phyloP scores from a whole-genome alignment of 1,140 invertebrate species.

The Drosophila paulistorum region DNA sequence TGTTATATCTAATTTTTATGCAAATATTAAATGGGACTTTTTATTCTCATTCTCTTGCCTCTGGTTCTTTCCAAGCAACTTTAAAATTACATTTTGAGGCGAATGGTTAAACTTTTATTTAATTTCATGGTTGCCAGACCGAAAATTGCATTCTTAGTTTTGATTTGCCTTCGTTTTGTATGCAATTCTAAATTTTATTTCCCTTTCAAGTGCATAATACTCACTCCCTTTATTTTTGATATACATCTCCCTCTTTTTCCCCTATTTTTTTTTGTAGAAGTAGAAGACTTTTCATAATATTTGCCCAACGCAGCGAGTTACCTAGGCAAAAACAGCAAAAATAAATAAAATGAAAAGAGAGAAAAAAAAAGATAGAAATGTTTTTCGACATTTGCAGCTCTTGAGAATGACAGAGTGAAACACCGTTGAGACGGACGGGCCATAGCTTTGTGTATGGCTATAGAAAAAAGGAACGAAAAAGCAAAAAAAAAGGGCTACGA shows the following conservation, averaged over 20 bases:
- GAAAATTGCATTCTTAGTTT: slow-evolving; percentile 19
- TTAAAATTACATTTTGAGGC: slow-evolving; percentile 21
- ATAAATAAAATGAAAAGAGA: neutral
- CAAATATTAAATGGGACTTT: slow-evolving; percentile 4
- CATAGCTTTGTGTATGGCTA: slow-evolving; percentile 4
- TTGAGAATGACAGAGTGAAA: slow-evolving; percentile 31
- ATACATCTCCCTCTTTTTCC: neutral
- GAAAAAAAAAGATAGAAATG: slow-evolving; percentile 7
- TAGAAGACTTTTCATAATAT: slow-evolving; percentile 26
- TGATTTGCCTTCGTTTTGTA: slow-evolving; percentile 15
- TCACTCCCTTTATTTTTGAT: neutral
- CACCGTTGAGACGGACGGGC: slow-evolving; percentile 13
- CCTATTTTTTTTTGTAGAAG: neutral
- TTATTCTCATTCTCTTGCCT: neutral
- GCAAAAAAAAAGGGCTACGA: neutral
- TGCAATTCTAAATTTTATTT: slow-evolving; percentile 29
- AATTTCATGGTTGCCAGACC: slow-evolving; percentile 23
- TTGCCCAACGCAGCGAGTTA: slow-evolving; percentile 17
- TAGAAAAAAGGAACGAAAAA: neutral
- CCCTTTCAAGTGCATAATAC: slow-evolving; percentile 20
- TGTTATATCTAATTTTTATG: neutral
- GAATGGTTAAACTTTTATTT: slow-evolving; percentile 27
- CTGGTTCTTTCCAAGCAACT: neutral
- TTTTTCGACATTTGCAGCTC: slow-evolving; percentile 19
- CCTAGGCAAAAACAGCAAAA: slow-evolving; percentile 16